Evolutionary conservation across 2,888 invertebrate species (phyloP).

Genomic region (Ramazzottius varieornatus): DNA sequence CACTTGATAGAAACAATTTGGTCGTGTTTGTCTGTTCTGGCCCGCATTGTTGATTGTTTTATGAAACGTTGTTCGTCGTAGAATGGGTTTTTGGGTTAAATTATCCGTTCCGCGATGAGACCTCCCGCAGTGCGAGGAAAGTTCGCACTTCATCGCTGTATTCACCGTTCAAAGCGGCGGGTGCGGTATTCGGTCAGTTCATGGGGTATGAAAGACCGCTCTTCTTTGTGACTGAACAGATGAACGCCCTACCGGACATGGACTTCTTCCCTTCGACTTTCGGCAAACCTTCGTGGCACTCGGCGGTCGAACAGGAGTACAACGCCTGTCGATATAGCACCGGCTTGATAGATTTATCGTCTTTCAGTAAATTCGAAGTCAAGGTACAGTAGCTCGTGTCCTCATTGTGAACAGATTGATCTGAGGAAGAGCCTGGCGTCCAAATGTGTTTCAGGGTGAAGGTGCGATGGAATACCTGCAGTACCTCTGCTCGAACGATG

Average conservation of each 20-base stretch:
- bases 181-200: slow-evolving; percentile 80
- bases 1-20: too few species aligned
- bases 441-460: slow-evolving; percentile 35
- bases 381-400: slow-evolving; percentile 34
- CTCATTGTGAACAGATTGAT: neutral
- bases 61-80: too few species aligned
- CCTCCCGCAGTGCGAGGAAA: slow-evolving; percentile 40
- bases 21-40: too few species aligned
- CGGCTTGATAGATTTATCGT: slow-evolving; percentile 80
- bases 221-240: slow-evolving; percentile 42
- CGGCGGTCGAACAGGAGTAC: slow-evolving; percentile 59
- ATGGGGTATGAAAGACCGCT: slow-evolving; percentile 91
- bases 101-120: slow-evolving; percentile 56
- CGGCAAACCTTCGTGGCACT: slow-evolving; percentile 77
- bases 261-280: slow-evolving; percentile 37
- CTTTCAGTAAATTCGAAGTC: slow-evolving; percentile 80
- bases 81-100: slow-evolving; percentile 17
- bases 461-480: slow-evolving; percentile 72
- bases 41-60: too few species aligned
- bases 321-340: slow-evolving; percentile 71
- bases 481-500: slow-evolving; percentile 77
- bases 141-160: slow-evolving; percentile 80
- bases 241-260: slow-evolving; percentile 5
- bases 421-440: neutral
- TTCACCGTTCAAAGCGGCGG: slow-evolving; percentile 59